Evolutionary conservation across 2,888 invertebrate genomes (phyloP), one percentile per base, ranked within the genome.

Genomic region (Eupsilia transversa): DNA sequence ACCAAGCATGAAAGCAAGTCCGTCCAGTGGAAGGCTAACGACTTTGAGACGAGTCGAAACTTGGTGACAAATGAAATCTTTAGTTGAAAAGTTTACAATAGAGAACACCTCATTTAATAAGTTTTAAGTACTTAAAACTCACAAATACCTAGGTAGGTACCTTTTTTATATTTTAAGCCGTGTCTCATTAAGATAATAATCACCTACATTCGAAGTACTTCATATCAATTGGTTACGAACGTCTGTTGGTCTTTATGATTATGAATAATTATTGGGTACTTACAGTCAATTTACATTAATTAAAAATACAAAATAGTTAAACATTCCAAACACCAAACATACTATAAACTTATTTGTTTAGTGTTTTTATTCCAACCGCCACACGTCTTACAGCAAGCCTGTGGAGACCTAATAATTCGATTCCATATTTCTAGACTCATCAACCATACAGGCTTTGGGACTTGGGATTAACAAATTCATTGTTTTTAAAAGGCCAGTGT

Each of bases 1-100:
- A 72, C 68, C 80, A 79, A 82, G 74, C 69, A 75, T 74, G 79
- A 84, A 82, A 83, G 76, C 84, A 74, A 70, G 38, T 72, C 65
- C 57, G 75, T 54, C 46, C 66, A 74, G 33, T 74, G 52, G 74
- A 80, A 80, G 77, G 77, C 74, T 66, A 78, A 73, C 79, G 46
- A 74, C 59, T 72, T 30, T 6, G 52, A 10, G 66, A 65, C 33
- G 77, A 80, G 38, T 60, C 43, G 20, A 46, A 66, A 54, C 43
- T 66, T 80, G 23, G 41, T 56, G 57, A 57, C 35, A 49, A 79
- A 79, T 70, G 33, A 56, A 23, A 71, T 43, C 0, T 64, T 43
- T 64, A 30, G 3, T 35, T n/a, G 33, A 35, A 68, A 35, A 30
- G 14, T 64, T 14, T 59, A 30, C 14, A 30, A 10, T 59, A 10